Base-by-base conservation (phyloP, 1,140 invertebrate species). In the Helicorthomorpha holstii region DNA sequence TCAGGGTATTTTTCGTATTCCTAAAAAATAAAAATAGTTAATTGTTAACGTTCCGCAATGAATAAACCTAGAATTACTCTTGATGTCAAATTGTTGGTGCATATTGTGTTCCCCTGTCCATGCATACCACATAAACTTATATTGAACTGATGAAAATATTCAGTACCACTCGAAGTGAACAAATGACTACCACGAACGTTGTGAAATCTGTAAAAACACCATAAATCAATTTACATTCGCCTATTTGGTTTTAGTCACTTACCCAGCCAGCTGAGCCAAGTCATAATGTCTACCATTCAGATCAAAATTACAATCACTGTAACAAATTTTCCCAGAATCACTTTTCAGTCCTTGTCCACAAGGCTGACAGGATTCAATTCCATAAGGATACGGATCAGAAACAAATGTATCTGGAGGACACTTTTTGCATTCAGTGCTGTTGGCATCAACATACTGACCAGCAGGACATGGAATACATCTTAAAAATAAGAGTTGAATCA, bases 81-180 rank as follows among this genome's bases (percentile, higher is more conserved):
- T 34, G 50, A 24, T 1, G 69, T 63, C 21, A 71, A 63, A 53
- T 73, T 74, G 56, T 72, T 71, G 22, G 58, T 49, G 59, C 74
- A 75, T 10, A 60, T 58, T 19, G 66, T 69, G 47, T 61, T 56
- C 14, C 58, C 55, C 27, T 4, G 10, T 7, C 21, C 41, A 3
- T 14, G 2, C 47, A 61, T 56, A 14, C 68, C 70, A 65, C 76
- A 78, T 7, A 78, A 61, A 50, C 68, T 70, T n/a, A 78, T 65
- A 57, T 78, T 77, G 58, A 77, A 79, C 22, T 71, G 60, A 59
- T 78, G 76, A 57, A 64, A 75, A 58, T 76, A 78, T 54, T 73
- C 66, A 19, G 70, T 75, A 14, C 76, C 76, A 56, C 69, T 73
- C 2, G 71, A 67, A 4, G 75, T 75, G 58, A 78, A 78, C 23